A percentile compares a stretch with the other conserved stretches of the same genome.
Conservation (phyloP, 2,888 invertebrate species). For the Drosophila rellima region DNA sequence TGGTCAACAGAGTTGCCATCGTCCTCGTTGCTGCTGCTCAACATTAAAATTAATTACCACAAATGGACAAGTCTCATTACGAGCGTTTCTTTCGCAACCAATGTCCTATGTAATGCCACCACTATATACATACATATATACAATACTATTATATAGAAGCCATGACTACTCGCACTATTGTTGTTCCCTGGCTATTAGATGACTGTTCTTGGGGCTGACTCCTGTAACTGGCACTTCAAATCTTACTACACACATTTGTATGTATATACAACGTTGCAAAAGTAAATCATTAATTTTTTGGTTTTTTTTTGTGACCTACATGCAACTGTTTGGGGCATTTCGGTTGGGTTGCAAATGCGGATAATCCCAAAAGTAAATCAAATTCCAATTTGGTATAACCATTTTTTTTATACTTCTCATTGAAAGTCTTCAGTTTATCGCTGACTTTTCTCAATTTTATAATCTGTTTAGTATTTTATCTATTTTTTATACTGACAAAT, state of each 20-base stretch:
- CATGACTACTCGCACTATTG: constrained; percentile 33
- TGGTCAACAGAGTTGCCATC: constrained; percentile 46
- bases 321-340: constrained; percentile 25
- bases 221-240: constrained; percentile 44
- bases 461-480: not conserved
- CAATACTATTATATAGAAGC: constrained; percentile 4
- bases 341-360: not conserved
- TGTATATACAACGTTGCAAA: constrained; percentile 52
- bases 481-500: not conserved
- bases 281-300: constrained; percentile 68
- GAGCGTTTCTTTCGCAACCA: constrained; percentile 43
- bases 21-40: constrained; percentile 49
- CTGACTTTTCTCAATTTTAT: too few species aligned
- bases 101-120: constrained; percentile 24
- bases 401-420: not conserved
- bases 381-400: not conserved
- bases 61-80: constrained; percentile 78
- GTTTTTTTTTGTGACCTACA: constrained; percentile 33
- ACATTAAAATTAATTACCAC: constrained; percentile 80
- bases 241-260: constrained; percentile 36
- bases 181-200: constrained; percentile 44
- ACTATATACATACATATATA: not conserved
- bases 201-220: constrained; percentile 26
- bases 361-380: not conserved
- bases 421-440: too few species aligned